phyloP scores from a whole-genome alignment of 2,797 vertebrate genomes.

The Anisognathus igniventris region DNA sequence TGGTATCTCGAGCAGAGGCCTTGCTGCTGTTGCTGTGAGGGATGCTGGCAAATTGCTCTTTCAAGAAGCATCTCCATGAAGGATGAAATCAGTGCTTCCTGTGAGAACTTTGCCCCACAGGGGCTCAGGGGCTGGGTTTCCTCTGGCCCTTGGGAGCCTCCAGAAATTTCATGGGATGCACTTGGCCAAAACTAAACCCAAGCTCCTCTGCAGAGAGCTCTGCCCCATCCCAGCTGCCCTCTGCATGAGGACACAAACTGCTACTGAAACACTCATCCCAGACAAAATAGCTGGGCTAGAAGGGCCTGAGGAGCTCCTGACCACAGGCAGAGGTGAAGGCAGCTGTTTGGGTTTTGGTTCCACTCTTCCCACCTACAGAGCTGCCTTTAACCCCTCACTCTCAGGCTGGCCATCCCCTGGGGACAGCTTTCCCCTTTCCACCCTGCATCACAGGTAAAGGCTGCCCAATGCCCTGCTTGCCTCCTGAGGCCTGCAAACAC shows the following conservation, averaged over 20 bases:
- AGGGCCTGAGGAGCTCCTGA: not conserved
- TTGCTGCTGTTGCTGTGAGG: constrained; percentile 38
- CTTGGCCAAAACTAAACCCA: accelerated
- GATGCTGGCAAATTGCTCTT: constrained; percentile 53
- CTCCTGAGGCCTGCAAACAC: not conserved
- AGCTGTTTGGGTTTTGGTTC: not conserved
- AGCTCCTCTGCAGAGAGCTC: not conserved
- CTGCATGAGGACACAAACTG: accelerated
- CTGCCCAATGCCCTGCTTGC: not conserved
- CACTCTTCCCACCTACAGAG: not conserved
- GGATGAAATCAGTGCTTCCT: constrained; percentile 23
- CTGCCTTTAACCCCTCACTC: not conserved
- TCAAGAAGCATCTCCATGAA: constrained; percentile 43
- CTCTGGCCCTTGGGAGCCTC: not conserved
- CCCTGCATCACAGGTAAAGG: accelerated
- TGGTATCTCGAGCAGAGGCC: constrained; percentile 40
- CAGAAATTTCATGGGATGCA: not conserved
- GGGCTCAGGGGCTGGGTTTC: not conserved
- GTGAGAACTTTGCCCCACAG: not conserved
- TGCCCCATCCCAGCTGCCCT: not conserved
- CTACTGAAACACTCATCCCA: not conserved
- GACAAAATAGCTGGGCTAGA: accelerated
- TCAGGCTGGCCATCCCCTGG: accelerated
- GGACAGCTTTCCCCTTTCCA: not conserved
- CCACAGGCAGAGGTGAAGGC: not conserved